A percentile compares a stretch with the other conserved stretches of the same genome.
phyloP scores from a whole-genome alignment of 2,888 invertebrate species.

The Monoplex corrugatus region DNA sequence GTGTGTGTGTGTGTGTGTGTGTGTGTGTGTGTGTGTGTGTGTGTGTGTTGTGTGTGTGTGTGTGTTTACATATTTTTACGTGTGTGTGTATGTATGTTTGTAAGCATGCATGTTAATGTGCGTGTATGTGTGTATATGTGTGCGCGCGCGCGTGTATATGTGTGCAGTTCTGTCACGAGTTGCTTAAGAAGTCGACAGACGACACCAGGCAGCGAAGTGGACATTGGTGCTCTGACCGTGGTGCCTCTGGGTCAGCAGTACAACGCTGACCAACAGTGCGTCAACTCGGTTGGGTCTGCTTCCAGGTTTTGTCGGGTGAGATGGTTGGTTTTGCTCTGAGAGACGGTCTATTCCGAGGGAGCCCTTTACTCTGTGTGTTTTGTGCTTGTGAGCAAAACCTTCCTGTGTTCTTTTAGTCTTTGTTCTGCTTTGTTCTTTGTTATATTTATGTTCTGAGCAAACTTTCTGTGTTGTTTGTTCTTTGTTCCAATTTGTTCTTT shows the following conservation, averaged over 20 bases:
- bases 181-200: slow-evolving; percentile 14
- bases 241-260: slow-evolving; percentile 31
- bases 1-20: background rate
- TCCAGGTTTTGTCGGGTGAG: slow-evolving; percentile 49
- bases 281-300: background rate
- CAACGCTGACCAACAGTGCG: slow-evolving; percentile 47
- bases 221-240: slow-evolving; percentile 11
- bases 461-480: too few relatives aligned
- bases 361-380: background rate
- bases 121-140: background rate
- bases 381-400: background rate
- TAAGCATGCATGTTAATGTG: background rate
- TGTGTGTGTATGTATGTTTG: background rate
- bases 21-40: background rate
- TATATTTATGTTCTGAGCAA: background rate
- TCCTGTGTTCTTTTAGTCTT: background rate
- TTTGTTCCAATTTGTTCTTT: too few relatives aligned
- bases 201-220: slow-evolving; percentile 22
- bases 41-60: background rate
- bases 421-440: background rate
- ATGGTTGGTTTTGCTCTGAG: background rate
- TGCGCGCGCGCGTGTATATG: background rate
- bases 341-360: background rate
- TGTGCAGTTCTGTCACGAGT: background rate
- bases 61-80: background rate